Conservation (phyloP, 23 tunicate genomes). For the Styela plicata region DNA sequence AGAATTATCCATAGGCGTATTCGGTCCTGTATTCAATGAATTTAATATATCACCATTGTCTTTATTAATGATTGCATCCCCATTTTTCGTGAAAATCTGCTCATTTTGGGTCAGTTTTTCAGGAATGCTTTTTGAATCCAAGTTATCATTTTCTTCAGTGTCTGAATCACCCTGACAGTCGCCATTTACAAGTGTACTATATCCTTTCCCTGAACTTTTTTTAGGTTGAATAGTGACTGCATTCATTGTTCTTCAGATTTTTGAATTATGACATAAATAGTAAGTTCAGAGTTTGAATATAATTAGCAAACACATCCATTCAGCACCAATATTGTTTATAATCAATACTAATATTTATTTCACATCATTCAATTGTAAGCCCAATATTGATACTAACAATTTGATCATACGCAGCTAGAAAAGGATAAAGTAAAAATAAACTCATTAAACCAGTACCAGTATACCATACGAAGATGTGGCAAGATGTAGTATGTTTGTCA, state of each 20-base stretch:
- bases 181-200: not conserved
- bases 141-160: not conserved
- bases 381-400: too few species aligned
- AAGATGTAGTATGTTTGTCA: too few species aligned
- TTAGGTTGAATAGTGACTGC: constrained; percentile 30
- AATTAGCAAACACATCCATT: too few species aligned
- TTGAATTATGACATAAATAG: not conserved
- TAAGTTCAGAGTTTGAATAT: too few species aligned
- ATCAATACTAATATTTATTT: too few species aligned
- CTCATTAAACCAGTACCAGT: too few species aligned
- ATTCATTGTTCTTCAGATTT: constrained; percentile 14
- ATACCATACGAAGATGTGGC: too few species aligned
- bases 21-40: not conserved
- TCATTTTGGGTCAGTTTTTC: not conserved
- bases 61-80: not conserved
- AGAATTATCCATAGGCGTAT: not conserved
- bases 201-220: constrained; percentile 5
- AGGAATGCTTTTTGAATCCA: not conserved
- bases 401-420: too few species aligned
- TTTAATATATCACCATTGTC: not conserved
- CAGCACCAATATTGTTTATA: too few species aligned
- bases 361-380: too few species aligned
- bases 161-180: not conserved
- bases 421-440: too few species aligned
- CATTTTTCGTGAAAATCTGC: not conserved